Percentiles rank a stretch among this genome's conserved stretches.
These are phyloP conservation scores for Mandrillus leucophaeus DNA, from an alignment of 2,113 vertebrate genomes.

Conservation along the genomic window DNA sequence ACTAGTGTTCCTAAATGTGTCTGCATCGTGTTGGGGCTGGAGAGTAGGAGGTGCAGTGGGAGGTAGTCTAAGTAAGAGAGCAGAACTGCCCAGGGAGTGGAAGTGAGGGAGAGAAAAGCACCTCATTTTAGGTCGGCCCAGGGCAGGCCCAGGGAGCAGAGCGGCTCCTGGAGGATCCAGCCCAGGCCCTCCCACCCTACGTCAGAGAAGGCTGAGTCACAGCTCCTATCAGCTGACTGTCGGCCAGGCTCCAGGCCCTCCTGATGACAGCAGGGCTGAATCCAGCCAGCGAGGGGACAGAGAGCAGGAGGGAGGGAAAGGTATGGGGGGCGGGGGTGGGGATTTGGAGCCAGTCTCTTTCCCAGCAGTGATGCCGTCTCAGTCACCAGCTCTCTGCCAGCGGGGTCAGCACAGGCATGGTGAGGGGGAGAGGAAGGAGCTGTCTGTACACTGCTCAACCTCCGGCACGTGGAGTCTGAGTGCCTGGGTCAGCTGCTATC, in stretches of 20 bases:
- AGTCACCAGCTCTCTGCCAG: conserved; percentile 3
- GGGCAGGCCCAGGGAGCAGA: background rate
- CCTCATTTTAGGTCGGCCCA: background rate
- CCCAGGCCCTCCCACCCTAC: background rate
- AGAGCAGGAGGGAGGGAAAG: background rate
- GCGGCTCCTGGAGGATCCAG: background rate
- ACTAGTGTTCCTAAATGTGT: background rate
- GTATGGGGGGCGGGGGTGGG: background rate
- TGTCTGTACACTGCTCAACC: conserved; percentile 53
- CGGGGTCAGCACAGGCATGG: conserved; percentile 27
- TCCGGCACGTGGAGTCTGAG: background rate
- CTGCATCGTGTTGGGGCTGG: background rate
- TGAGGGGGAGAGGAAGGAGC: background rate
- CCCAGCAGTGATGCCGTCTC: conserved; percentile 44
- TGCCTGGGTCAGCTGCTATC: conserved; percentile 34
- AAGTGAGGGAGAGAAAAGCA: background rate
- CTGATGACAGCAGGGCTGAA: background rate
- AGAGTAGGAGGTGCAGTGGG: background rate
- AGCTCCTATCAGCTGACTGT: background rate
- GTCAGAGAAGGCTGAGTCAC: background rate
- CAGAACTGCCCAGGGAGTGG: background rate
- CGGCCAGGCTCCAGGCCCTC: background rate
- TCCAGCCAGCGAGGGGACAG: background rate
- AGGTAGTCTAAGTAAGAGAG: background rate
- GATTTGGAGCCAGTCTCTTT: background rate